A percentile compares a stretch with the other conserved stretches of the same genome.
Conservation (phyloP, 37 sponge, comb jelly and placozoan genomes). For the Beroe ovata region DNA sequence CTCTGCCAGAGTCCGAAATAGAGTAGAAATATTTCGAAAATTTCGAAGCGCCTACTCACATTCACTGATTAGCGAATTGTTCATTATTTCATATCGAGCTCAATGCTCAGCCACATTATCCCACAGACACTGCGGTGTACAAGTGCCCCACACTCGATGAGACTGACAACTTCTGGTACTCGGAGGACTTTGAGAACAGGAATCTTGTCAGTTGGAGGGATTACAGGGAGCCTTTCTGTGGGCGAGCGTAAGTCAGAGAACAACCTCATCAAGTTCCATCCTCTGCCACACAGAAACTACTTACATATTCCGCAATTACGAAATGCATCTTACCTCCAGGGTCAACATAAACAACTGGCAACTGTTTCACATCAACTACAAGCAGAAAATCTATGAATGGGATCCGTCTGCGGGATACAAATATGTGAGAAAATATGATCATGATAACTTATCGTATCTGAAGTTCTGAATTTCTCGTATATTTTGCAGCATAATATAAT, state of each 20-base stretch:
- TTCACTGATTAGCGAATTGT: too few relatives aligned
- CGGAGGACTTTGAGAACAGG: conserved; percentile 23
- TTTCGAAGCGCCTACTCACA: too few relatives aligned
- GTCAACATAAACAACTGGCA: conserved; percentile 16
- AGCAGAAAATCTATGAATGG: conserved; percentile 40
- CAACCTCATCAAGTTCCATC: background rate
- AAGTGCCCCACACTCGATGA: conserved; percentile 47
- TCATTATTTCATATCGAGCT: background rate
- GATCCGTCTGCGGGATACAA: conserved; percentile 55
- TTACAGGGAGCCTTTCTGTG: conserved; percentile 34
- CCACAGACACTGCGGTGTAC: conserved; percentile 61
- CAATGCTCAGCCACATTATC: background rate
- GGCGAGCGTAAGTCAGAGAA: background rate
- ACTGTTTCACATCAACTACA: conserved; percentile 22
- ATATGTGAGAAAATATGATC: conserved; percentile 28
- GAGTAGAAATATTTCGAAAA: too few relatives aligned
- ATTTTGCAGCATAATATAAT: too few relatives aligned
- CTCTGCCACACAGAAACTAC: background rate
- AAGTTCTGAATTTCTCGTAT: too few relatives aligned
- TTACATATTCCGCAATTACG: background rate
- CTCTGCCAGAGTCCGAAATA: too few relatives aligned
- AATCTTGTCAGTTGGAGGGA: background rate
- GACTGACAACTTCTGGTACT: conserved; percentile 31
- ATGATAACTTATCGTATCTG: too few relatives aligned
- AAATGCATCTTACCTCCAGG: conserved; percentile 13